These are phyloP conservation scores for Drosophila multiciliata DNA, from an alignment of 2,888 invertebrate species.

Conservation along the genomic window DNA sequence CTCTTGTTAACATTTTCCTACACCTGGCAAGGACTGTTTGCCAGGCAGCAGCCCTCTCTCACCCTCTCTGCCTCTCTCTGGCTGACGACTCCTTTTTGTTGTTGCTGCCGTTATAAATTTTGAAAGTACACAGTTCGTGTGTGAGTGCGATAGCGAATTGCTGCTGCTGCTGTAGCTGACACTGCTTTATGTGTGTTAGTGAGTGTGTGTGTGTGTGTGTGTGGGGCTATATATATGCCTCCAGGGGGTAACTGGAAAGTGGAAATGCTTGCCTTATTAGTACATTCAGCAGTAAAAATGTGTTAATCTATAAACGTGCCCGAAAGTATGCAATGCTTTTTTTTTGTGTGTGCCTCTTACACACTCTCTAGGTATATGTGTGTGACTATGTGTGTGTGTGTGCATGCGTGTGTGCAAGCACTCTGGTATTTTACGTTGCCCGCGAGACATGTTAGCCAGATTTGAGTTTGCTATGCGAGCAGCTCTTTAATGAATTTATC, in stretches of 20 bases:
- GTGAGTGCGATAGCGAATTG: conserved; percentile 52
- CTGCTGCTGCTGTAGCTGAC: conserved; percentile 19
- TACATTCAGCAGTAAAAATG: conserved; percentile 80
- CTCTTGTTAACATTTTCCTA: conserved; percentile 69
- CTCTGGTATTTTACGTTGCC: conserved; percentile 72
- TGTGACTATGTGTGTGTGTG: conserved; percentile 13
- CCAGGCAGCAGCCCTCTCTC: conserved; percentile 3
- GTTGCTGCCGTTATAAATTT: conserved; percentile 68
- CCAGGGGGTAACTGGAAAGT: conserved; percentile 72
- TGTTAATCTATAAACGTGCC: conserved; percentile 79
- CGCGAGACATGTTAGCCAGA: conserved; percentile 74
- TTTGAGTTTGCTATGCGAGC: conserved; percentile 60
- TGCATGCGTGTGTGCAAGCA: conserved; percentile 37
- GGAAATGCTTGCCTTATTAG: conserved; percentile 80
- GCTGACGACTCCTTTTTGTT: conserved; percentile 24
- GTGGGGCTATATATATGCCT: conserved; percentile 51
- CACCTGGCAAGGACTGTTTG: conserved; percentile 47
- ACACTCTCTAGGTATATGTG: not conserved
- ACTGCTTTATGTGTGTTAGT: not conserved
- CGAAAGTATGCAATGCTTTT: conserved; percentile 63
- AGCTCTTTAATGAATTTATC: conserved; percentile 80
- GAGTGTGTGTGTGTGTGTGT: conserved; percentile 6
- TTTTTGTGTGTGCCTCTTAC: conserved; percentile 14
- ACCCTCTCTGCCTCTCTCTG: conserved; percentile 1
- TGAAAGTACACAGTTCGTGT: conserved; percentile 56